Conservation (phyloP, 2,888 invertebrate genomes). For the Deilephila elpenor region DNA sequence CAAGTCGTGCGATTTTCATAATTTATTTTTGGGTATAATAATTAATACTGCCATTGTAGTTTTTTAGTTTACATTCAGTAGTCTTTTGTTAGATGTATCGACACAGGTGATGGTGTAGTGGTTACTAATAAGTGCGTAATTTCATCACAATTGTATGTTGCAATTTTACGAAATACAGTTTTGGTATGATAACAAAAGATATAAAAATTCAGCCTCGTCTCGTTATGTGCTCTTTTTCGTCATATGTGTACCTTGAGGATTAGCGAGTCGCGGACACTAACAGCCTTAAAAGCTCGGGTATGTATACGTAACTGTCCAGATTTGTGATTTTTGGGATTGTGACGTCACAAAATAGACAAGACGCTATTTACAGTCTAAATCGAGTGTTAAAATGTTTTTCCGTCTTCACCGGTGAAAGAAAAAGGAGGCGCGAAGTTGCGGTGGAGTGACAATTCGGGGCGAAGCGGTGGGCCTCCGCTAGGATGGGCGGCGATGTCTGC, state of each 20-base stretch:
- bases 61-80: slow-evolving; percentile 48
- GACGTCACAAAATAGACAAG: slow-evolving; percentile 80
- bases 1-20: slow-evolving; percentile 78
- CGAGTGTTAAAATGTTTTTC: slow-evolving; percentile 69
- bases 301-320: slow-evolving; percentile 74
- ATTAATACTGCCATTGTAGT: slow-evolving; percentile 62
- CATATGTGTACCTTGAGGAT: slow-evolving; percentile 66
- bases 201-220: slow-evolving; percentile 77
- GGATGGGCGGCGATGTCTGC: slow-evolving; percentile 87
- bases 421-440: slow-evolving; percentile 51
- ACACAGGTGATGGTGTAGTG: slow-evolving; percentile 42
- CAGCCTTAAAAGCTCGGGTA: slow-evolving; percentile 56
- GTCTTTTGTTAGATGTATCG: slow-evolving; percentile 48
- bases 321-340: slow-evolving; percentile 77
- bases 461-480: slow-evolving; percentile 78
- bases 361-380: slow-evolving; percentile 76
- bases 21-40: slow-evolving; percentile 77
- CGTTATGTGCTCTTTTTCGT: slow-evolving; percentile 69
- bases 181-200: slow-evolving; percentile 83
- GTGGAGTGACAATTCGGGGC: slow-evolving; percentile 68
- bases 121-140: slow-evolving; percentile 44
- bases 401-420: slow-evolving; percentile 64
- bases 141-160: slow-evolving; percentile 56
- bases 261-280: slow-evolving; percentile 67
- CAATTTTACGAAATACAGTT: slow-evolving; percentile 72